Evolutionary conservation across 2,888 invertebrate species (phyloP), one percentile per base, ranked within the genome.

Genomic region (Neelides folsomi): DNA sequence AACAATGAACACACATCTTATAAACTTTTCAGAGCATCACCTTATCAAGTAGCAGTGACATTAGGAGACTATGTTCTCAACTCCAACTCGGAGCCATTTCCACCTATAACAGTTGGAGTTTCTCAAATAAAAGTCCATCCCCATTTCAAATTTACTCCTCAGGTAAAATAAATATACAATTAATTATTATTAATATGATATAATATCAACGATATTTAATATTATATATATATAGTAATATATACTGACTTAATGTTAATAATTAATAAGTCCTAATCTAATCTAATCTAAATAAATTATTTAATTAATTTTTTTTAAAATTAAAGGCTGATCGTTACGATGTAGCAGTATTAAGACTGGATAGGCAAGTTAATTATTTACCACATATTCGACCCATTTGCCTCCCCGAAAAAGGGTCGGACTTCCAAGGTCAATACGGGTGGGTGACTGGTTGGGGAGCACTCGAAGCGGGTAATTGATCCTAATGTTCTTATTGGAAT

Each of bases 401-500:
- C 70, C 73, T 92, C 49, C 92, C 92, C 0, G 86, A 87, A 62
- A 85, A 88, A 66, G 87, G 86, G 44, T 84, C 87, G 43, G 87
- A 86, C 69, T 90, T 88, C 73, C 75, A 89, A 44, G 90, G 90
- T 1, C 86, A 88, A 69, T 87, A 83, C 65, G 90, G 88, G 20
- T 89, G 89, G 80, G 89, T 88, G 6, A 89, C 89, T 0, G 89
- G 90, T 20, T 92, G 92, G 92, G 92, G 90, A 12, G 90, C 92
- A 0, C 73, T 90, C 8, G 76, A 77, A 70, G 75, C 77, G 63
- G 77, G 77, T 77, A 68, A 62, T 64, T 43, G 2, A 15, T 38
- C 12, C 5, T 5, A 15, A 13, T 43, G 6, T 7, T 36, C 12
- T 27, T 9, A 46, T 4, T 15, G 13, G 19, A 27, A 27, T 27